Evolutionary conservation across 2,113 vertebrate genomes (phyloP), one percentile per base, ranked within the genome.

Genomic region (Caranx melampygus): DNA sequence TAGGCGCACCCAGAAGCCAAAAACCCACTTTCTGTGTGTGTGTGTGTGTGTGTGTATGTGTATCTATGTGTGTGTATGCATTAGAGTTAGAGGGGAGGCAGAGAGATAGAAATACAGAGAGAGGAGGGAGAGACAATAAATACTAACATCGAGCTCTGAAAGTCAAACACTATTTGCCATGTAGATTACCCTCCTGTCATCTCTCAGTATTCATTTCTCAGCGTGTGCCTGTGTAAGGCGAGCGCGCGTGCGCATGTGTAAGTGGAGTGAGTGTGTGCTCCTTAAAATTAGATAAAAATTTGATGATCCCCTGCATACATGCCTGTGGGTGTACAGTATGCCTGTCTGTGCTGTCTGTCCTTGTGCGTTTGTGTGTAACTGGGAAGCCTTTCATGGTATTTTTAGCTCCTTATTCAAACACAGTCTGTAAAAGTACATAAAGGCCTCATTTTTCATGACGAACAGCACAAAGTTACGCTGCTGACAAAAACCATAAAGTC

Each of bases 111-210:
- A 15, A 75, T 26, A 63, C 42, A 45, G 10, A 62, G 47, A 15
- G 33, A 44, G 45, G 64, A 66, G 26, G 64, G 20, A 58, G 49
- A 72, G 68, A 62, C 33, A 68, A 68, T 62, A 61, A 63, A 72
- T 10, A 49, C 72, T 44, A 75, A 84, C 13, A 26, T 45, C 44
- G 47, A 62, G 59, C 68, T 88, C 40, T 79, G 61, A 88, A 85
- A 88, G 77, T 87, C 85, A 87, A 83, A 89, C 75, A 84, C 37
- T 75, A 83, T 84, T 83, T 80, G 33, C 69, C 57, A 59, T 80
- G 65, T 76, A 76, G 77, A 83, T 83, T 79, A 67, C n/a, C 67
- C 35, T 71, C 66, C 45, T 75, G 75, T 81, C 75, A 79, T 79
- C 52, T 44, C 45, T 12, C 31, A 13, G 70, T 45, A 33, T 82